phyloP scores from a whole-genome alignment of 2,797 vertebrate genomes.

The Paratrypauchen microcephalus region DNA sequence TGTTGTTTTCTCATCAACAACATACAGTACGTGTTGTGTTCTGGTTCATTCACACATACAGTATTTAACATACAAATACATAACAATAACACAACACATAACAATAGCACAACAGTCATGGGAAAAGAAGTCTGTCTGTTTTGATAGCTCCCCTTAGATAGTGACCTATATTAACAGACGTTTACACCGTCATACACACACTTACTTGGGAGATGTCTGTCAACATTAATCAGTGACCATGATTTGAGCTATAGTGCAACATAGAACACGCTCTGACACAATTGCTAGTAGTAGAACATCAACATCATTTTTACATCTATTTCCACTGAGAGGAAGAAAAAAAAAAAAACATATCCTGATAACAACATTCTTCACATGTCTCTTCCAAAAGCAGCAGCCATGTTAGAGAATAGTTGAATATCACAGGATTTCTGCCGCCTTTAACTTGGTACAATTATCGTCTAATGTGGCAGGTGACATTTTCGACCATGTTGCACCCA shows the following conservation, averaged over 20 bases:
- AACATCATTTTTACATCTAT: too few relatives aligned
- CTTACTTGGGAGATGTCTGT: constrained; percentile 2
- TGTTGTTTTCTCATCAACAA: too few relatives aligned
- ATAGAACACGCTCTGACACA: not conserved
- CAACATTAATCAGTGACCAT: constrained; percentile 33
- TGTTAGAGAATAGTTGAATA: constrained; percentile 44
- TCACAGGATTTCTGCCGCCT: constrained; percentile 40
- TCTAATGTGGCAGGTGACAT: constrained; percentile 70
- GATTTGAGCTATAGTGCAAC: constrained; percentile 1
- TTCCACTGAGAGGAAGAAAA: too few relatives aligned
- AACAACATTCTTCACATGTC: constrained; percentile 28
- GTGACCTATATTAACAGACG: constrained; percentile 31
- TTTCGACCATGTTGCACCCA: constrained; percentile 43
- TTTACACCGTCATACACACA: constrained; percentile 15
- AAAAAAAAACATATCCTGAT: constrained; percentile 6
- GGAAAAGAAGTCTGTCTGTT: constrained; percentile 19
- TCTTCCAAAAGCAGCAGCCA: constrained; percentile 31
- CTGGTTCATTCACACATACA: too few relatives aligned
- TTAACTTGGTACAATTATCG: constrained; percentile 57
- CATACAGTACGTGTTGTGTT: too few relatives aligned
- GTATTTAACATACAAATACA: too few relatives aligned
- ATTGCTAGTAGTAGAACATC: too few relatives aligned
- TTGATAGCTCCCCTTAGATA: constrained; percentile 25
- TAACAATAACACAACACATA: constrained; percentile 8
- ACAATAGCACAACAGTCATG: not conserved